Evolutionary conservation across 2,888 invertebrate species (phyloP).

Genomic region (Carcina quercana): DNA sequence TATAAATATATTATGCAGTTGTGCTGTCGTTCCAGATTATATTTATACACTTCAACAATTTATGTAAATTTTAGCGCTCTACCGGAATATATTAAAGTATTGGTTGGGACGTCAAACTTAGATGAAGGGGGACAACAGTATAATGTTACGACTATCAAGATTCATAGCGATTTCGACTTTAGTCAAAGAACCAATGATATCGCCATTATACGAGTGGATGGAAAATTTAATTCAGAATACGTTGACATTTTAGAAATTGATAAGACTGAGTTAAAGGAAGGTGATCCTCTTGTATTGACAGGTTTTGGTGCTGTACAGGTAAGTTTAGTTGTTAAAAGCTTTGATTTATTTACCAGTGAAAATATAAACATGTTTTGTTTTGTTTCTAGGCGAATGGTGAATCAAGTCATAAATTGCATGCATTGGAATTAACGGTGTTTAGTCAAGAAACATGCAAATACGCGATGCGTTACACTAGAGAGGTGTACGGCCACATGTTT

Average conservation of each 20-base stretch:
- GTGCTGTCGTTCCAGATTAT: too few species aligned
- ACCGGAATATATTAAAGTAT: slow-evolving; percentile 40
- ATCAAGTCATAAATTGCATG: slow-evolving; percentile 40
- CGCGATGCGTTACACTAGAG: slow-evolving; percentile 53
- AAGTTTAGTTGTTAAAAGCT: slow-evolving; percentile 8
- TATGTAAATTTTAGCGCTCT: slow-evolving; percentile 36
- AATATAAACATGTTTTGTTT: not conserved
- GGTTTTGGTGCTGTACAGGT: slow-evolving; percentile 57
- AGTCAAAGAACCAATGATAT: slow-evolving; percentile 43
- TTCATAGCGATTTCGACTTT: slow-evolving; percentile 36
- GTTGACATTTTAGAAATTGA: slow-evolving; percentile 31
- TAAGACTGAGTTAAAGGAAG: slow-evolving; percentile 31
- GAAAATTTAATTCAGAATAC: slow-evolving; percentile 31
- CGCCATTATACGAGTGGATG: slow-evolving; percentile 41
- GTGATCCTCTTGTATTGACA: slow-evolving; percentile 39
- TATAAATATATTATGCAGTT: too few species aligned
- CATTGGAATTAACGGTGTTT: slow-evolving; percentile 46
- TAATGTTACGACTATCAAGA: slow-evolving; percentile 30
- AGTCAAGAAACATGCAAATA: slow-evolving; percentile 47
- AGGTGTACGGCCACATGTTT: slow-evolving; percentile 50
- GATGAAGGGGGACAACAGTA: slow-evolving; percentile 36
- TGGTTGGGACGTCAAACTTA: slow-evolving; percentile 52
- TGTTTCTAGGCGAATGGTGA: slow-evolving; percentile 40
- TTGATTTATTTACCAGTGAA: not conserved
- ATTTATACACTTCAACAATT: not conserved